phyloP scores from a whole-genome alignment of 2,888 invertebrate species.

The Pemphredon lugubris region DNA sequence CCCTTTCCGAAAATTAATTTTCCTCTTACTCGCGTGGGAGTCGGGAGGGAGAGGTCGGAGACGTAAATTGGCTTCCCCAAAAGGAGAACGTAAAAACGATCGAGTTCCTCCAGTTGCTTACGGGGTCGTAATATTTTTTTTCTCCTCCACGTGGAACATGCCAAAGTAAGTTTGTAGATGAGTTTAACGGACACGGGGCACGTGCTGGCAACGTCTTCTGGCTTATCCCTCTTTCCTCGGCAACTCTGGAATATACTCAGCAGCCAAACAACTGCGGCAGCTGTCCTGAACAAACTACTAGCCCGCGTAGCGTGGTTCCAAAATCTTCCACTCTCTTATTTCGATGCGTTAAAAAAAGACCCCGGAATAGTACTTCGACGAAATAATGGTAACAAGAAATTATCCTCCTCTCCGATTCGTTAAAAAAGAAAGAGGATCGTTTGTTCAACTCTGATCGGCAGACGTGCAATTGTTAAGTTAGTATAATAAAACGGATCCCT shows the following conservation, averaged over 20 bases:
- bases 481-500: no score
- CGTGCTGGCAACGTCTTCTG: conserved; percentile 72
- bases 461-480: no score
- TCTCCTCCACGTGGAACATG: conserved; percentile 49
- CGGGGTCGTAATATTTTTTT: conserved; percentile 52
- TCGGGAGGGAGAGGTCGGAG: neutral
- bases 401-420: no score
- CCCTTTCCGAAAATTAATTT: no score
- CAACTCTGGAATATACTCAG: conserved; percentile 57
- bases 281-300: conserved; percentile 69
- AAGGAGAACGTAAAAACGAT: conserved; percentile 25
- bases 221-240: conserved; percentile 67
- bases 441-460: no score
- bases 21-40: no score
- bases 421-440: no score
- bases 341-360: neutral
- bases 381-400: no score
- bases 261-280: conserved; percentile 76
- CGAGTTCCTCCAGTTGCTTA: conserved; percentile 40
- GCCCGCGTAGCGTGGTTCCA: conserved; percentile 30
- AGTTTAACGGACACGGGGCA: conserved; percentile 73
- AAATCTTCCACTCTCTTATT: conserved; percentile 37
- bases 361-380: no score
- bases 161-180: conserved; percentile 55
- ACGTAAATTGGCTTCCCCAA: conserved; percentile 9